Percentiles rank a stretch among this genome's conserved stretches.
Evolutionary conservation across 2,113 vertebrate species (phyloP).

Genomic region (Oenanthe oenanthe): DNA sequence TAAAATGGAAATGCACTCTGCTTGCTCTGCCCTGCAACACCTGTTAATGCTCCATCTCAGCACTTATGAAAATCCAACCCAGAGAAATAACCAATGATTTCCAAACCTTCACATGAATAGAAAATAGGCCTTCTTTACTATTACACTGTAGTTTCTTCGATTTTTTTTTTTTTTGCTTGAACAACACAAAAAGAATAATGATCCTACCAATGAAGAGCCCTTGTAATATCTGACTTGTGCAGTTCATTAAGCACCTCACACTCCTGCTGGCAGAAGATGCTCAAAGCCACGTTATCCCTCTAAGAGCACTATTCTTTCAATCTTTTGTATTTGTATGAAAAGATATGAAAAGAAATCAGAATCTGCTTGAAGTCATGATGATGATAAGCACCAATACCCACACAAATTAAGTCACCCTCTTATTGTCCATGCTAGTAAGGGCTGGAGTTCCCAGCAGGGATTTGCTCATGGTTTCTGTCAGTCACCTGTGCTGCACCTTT

Average conservation of each 20-base stretch:
- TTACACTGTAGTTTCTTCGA: background rate
- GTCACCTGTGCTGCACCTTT: background rate
- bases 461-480: background rate
- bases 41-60: background rate
- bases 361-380: background rate
- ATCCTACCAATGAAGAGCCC: background rate
- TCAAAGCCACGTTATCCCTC: background rate
- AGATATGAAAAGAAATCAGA: background rate
- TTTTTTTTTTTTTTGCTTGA: background rate
- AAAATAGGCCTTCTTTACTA: background rate
- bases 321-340: background rate
- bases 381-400: background rate
- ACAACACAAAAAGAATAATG: background rate
- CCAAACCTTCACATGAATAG: background rate
- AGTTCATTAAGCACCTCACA: background rate
- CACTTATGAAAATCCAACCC: background rate
- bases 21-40: conserved; percentile 29
- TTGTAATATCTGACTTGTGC: background rate
- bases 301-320: background rate
- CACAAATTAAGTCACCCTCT: background rate
- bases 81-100: conserved; percentile 9
- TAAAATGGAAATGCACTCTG: background rate
- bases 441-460: background rate
- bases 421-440: background rate
- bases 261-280: background rate